Percentiles rank a stretch among this genome's conserved stretches.
These are phyloP conservation scores for Grapholita molesta DNA, from an alignment of 1,140 invertebrate species.

Conservation along the genomic window DNA sequence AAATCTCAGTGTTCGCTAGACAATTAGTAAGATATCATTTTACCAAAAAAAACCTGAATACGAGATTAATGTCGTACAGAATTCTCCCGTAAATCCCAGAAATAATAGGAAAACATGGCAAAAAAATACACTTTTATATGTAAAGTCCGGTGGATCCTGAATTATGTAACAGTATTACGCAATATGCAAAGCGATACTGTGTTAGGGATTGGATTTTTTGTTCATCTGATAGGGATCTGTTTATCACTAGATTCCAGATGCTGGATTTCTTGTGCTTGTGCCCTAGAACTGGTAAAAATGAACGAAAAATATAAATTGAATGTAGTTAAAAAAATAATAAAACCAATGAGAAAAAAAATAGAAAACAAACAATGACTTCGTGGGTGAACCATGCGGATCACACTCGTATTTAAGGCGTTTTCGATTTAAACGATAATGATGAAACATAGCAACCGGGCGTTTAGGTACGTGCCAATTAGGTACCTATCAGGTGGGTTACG, in stretches of 20 bases:
- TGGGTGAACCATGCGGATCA: no score
- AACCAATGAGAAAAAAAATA: no score
- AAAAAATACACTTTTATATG: constrained; percentile 13
- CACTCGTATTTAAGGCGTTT: no score
- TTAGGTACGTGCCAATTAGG: not conserved
- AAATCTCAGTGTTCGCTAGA: not conserved
- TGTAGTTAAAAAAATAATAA: no score
- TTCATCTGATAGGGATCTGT: constrained; percentile 4
- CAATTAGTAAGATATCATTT: not conserved
- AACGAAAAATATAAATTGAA: not conserved
- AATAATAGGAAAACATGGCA: not conserved
- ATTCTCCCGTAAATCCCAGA: not conserved
- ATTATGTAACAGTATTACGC: constrained; percentile 29
- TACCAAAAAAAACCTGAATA: not conserved
- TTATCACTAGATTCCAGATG: not conserved
- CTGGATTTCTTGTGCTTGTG: not conserved
- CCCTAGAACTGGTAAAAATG: not conserved
- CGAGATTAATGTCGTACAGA: not conserved
- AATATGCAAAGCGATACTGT: constrained; percentile 12
- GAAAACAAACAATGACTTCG: no score
- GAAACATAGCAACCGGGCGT: not conserved
- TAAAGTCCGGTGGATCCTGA: constrained; percentile 22
- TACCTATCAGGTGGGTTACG: not conserved
- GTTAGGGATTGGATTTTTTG: constrained; percentile 18
- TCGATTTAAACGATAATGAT: not conserved